A percentile compares a stretch with the other conserved stretches of the same genome.
These are phyloP conservation scores for Zygaena filipendulae DNA, from an alignment of 2,888 invertebrate species.

Conservation along the genomic window DNA sequence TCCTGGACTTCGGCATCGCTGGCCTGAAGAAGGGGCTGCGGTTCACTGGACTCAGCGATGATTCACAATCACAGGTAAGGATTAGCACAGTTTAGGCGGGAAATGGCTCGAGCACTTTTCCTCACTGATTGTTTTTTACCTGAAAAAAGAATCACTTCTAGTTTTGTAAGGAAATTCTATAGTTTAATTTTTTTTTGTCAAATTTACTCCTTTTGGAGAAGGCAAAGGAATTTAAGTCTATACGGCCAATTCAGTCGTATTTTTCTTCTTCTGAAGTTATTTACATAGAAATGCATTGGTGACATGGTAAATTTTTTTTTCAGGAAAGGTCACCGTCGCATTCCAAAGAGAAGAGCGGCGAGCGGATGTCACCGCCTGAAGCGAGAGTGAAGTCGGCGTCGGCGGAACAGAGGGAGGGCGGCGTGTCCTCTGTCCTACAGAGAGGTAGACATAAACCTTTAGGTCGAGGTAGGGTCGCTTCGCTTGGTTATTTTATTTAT, in stretches of 20 bases:
- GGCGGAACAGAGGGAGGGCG: slow-evolving; percentile 22
- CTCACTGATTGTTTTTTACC: too few species aligned
- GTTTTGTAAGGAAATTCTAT: too few species aligned
- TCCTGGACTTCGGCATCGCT: slow-evolving; percentile 71
- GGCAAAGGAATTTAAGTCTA: too few species aligned
- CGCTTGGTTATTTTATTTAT: slow-evolving; percentile 5
- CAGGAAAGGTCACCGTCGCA: slow-evolving; percentile 41
- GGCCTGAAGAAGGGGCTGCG: slow-evolving; percentile 69
- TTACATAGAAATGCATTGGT: too few species aligned
- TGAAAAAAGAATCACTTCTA: too few species aligned
- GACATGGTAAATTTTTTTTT: neutral
- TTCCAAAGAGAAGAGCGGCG: slow-evolving; percentile 22
- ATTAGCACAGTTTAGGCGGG: too few species aligned
- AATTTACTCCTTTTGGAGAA: too few species aligned
- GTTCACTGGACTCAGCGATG: slow-evolving; percentile 70
- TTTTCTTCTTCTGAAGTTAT: too few species aligned
- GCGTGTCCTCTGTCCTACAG: slow-evolving; percentile 15
- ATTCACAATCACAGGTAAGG: slow-evolving; percentile 36
- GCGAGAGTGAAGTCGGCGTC: slow-evolving; percentile 16
- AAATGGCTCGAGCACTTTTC: neutral
- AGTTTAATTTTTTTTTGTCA: too few species aligned
- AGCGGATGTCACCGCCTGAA: slow-evolving; percentile 31
- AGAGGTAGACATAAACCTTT: too few species aligned
- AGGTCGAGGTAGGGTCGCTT: neutral
- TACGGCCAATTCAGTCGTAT: too few species aligned